phyloP scores from a whole-genome alignment of 2,797 vertebrate genomes.

The Allobates femoralis region DNA sequence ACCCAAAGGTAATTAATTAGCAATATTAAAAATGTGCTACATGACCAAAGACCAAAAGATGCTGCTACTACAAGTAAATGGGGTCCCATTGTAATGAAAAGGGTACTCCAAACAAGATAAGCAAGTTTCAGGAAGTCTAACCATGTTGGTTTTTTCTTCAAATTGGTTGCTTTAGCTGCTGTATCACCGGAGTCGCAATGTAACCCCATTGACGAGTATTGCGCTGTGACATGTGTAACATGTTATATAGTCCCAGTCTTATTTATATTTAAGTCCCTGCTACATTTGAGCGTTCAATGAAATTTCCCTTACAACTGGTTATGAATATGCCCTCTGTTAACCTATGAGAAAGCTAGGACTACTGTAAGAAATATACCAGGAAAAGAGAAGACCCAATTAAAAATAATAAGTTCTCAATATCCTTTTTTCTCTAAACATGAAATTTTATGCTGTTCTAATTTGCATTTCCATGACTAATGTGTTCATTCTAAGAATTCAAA shows the following conservation, averaged over 20 bases:
- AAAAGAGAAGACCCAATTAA: slow-evolving; percentile 8
- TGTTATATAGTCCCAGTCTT: too few relatives aligned
- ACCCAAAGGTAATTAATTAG: background rate
- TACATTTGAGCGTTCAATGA: background rate
- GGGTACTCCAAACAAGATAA: too few relatives aligned
- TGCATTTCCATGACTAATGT: background rate
- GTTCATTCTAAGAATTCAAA: background rate
- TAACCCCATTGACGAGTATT: too few relatives aligned
- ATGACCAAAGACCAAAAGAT: too few relatives aligned
- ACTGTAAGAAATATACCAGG: background rate
- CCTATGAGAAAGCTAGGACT: background rate
- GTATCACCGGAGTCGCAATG: too few relatives aligned
- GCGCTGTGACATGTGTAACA: too few relatives aligned
- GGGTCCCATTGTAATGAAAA: too few relatives aligned
- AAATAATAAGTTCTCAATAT: slow-evolving; percentile 2
- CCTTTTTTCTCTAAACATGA: background rate
- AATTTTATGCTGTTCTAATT: background rate
- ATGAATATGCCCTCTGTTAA: background rate
- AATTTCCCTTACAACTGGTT: background rate
- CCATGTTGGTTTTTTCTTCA: too few relatives aligned
- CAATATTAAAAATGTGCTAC: too few relatives aligned
- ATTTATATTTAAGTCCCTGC: background rate
- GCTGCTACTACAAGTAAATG: too few relatives aligned
- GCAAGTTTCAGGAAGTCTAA: too few relatives aligned
- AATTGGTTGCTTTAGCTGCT: too few relatives aligned